Conservation (phyloP, 2,888 invertebrate genomes). For the Charanyca ferruginea region DNA sequence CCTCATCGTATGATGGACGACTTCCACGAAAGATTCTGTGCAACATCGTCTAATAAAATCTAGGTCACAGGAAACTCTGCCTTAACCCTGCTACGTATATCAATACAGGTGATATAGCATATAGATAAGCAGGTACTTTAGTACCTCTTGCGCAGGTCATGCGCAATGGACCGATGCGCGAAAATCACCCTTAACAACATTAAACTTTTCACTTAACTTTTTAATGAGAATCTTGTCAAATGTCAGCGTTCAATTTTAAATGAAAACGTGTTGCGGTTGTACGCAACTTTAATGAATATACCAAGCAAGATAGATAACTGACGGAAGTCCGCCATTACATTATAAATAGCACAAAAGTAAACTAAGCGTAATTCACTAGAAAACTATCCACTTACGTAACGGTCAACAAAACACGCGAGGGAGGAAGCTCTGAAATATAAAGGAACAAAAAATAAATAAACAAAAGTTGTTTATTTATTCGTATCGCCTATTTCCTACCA, state of each 20-base stretch:
- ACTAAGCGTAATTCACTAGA: slow-evolving; percentile 38
- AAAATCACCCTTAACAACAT: slow-evolving; percentile 70
- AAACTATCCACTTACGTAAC: slow-evolving; percentile 62
- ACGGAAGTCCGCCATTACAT: slow-evolving; percentile 4
- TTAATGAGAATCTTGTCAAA: slow-evolving; percentile 67
- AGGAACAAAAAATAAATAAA: slow-evolving; percentile 56
- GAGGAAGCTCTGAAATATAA: slow-evolving; percentile 25
- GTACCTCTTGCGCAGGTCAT: slow-evolving; percentile 86
- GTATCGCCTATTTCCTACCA: slow-evolving; percentile 74
- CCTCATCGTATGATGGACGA: slow-evolving; percentile 66
- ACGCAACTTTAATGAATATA: slow-evolving; percentile 14
- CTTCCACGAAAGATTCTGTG: slow-evolving; percentile 61
- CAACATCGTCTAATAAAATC: slow-evolving; percentile 73
- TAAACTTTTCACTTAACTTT: slow-evolving; percentile 75
- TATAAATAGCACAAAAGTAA: slow-evolving; percentile 28
- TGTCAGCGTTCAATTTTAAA: slow-evolving; percentile 59
- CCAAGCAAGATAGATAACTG: slow-evolving; percentile 22
- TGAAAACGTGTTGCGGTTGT: slow-evolving; percentile 20
- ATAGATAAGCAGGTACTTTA: slow-evolving; percentile 64
- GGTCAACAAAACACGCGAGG: slow-evolving; percentile 49
- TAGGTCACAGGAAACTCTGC: slow-evolving; percentile 82
- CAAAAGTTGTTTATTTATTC: slow-evolving; percentile 72
- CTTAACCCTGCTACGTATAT: slow-evolving; percentile 71
- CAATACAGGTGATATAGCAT: slow-evolving; percentile 67
- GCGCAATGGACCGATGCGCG: slow-evolving; percentile 75